Percentiles rank a stretch among this genome's conserved stretches.
These are phyloP conservation scores for Pocillopora meandrina DNA, from an alignment of 92 coral and sea anemone genomes.

Conservation along the genomic window DNA sequence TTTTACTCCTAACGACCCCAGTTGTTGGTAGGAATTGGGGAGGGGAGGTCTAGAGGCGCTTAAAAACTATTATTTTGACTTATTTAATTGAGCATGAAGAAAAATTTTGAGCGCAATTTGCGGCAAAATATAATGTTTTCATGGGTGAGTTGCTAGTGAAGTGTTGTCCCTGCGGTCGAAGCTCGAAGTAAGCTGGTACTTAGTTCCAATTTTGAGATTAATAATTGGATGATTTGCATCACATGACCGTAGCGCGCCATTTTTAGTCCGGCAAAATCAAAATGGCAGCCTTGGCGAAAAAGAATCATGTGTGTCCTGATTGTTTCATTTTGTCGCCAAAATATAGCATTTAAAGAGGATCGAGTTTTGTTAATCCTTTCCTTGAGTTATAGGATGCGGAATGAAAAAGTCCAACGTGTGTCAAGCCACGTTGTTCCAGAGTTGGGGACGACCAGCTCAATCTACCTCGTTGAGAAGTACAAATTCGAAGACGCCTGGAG, in stretches of 20 bases:
- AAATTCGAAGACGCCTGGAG: conserved; percentile 12
- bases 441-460: conserved; percentile 76
- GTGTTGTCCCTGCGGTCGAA: too few relatives aligned
- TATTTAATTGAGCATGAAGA: too few relatives aligned
- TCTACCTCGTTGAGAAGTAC: conserved; percentile 34
- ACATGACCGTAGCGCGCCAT: conserved; percentile 37
- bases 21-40: too few relatives aligned
- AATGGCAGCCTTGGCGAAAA: conserved; percentile 6
- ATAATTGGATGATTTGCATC: conserved; percentile 24
- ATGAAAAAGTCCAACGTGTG: conserved; percentile 75
- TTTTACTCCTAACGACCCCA: too few relatives aligned
- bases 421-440: conserved; percentile 83
- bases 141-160: too few relatives aligned
- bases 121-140: too few relatives aligned
- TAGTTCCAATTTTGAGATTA: neutral
- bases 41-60: too few relatives aligned
- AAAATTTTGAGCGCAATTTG: too few relatives aligned
- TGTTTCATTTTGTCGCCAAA: neutral
- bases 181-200: neutral
- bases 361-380: neutral
- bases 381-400: conserved; percentile 4
- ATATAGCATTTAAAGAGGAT: neutral
- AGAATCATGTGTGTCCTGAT: neutral
- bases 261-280: conserved; percentile 25
- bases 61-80: too few relatives aligned